These are phyloP conservation scores for Anser cygnoides DNA, from an alignment of 2,113 vertebrate genomes.

Conservation along the genomic window DNA sequence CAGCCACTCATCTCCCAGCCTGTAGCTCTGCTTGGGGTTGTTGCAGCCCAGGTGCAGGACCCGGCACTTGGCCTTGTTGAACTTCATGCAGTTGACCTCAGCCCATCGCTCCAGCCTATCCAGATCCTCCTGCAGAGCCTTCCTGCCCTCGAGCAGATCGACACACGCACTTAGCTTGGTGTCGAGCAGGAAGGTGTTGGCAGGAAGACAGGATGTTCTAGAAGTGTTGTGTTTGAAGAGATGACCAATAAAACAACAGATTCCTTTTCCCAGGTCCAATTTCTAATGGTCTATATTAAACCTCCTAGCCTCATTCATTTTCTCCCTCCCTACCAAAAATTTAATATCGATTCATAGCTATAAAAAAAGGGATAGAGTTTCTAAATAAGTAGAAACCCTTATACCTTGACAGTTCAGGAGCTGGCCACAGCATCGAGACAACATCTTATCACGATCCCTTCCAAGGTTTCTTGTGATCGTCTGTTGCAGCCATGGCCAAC, in stretches of 20 bases:
- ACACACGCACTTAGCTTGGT: too few species aligned
- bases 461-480: background rate
- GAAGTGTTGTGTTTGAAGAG: background rate
- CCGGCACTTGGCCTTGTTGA: too few species aligned
- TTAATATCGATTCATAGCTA: background rate
- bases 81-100: too few species aligned
- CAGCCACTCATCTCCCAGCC: too few species aligned
- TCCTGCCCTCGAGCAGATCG: too few species aligned
- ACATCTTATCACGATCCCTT: background rate
- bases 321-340: background rate
- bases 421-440: background rate
- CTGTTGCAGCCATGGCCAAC: background rate
- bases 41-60: too few species aligned
- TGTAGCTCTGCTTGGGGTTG: too few species aligned
- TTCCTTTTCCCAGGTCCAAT: background rate
- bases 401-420: background rate
- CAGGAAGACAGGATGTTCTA: background rate
- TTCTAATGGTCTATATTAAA: background rate
- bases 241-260: background rate
- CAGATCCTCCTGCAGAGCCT: too few species aligned
- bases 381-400: background rate
- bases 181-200: too few species aligned
- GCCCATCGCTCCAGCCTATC: too few species aligned
- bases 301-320: background rate
- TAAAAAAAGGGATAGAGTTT: background rate